phyloP scores from a whole-genome alignment of 1,140 invertebrate species.

The Orussus abietinus region DNA sequence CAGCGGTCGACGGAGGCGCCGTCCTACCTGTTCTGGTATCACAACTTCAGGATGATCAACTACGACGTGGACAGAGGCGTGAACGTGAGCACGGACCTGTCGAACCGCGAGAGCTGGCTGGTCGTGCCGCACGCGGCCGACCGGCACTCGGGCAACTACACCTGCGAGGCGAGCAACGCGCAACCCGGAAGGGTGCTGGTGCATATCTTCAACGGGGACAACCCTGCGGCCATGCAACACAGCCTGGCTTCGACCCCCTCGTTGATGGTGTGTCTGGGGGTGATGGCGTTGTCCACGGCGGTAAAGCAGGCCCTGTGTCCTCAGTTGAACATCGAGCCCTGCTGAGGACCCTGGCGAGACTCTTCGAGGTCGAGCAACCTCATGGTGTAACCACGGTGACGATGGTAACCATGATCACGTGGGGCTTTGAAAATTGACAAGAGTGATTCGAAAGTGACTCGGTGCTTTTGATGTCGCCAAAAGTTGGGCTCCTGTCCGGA shows the following conservation, averaged over 20 bases:
- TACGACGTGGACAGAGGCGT: constrained; percentile 80
- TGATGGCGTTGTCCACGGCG: constrained; percentile 35
- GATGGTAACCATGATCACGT: too few species aligned
- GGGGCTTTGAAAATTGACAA: too few species aligned
- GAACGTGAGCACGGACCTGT: constrained; percentile 71
- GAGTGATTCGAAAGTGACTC: too few species aligned
- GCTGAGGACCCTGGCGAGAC: too few species aligned
- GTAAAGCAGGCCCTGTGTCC: constrained; percentile 33
- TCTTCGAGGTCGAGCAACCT: too few species aligned
- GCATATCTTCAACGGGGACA: constrained; percentile 78
- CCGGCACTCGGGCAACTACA: constrained; percentile 82
- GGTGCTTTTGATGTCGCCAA: too few species aligned
- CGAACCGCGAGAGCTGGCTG: constrained; percentile 58
- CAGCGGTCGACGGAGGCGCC: constrained; percentile 78
- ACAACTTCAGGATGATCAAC: constrained; percentile 85
- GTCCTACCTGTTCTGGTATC: constrained; percentile 86
- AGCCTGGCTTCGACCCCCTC: constrained; percentile 42
- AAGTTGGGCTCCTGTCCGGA: too few species aligned
- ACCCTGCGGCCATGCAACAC: constrained; percentile 59
- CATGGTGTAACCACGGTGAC: too few species aligned
- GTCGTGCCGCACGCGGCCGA: constrained; percentile 64
- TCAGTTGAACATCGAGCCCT: too few species aligned
- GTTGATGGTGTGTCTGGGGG: constrained; percentile 35
- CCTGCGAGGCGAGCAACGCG: constrained; percentile 81
- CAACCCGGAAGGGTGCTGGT: constrained; percentile 78